These are phyloP conservation scores for Calameuta pallipes DNA, from an alignment of 2,888 invertebrate species.

Conservation along the genomic window DNA sequence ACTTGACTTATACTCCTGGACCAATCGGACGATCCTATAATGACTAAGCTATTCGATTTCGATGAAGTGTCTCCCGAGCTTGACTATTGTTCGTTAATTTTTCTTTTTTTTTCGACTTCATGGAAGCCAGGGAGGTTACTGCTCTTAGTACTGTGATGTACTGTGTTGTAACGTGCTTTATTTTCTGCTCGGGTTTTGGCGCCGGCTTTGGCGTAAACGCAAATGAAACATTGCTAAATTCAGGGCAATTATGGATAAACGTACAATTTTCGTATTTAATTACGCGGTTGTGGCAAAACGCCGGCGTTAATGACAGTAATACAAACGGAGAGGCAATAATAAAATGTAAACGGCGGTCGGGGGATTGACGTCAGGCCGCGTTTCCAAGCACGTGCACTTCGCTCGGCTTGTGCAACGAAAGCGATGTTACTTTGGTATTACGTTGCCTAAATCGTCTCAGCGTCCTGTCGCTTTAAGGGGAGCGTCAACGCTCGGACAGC, in stretches of 20 bases:
- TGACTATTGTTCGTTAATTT: background rate
- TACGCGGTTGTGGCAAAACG: constrained; percentile 44
- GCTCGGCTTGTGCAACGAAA: constrained; percentile 28
- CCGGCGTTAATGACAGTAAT: constrained; percentile 57
- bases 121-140: background rate
- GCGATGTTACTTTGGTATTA: constrained; percentile 26
- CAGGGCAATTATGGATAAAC: constrained; percentile 52
- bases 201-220: constrained; percentile 27
- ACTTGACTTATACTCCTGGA: background rate
- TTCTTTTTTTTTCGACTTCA: background rate
- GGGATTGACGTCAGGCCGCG: constrained; percentile 33
- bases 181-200: background rate
- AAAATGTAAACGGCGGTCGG: constrained; percentile 46
- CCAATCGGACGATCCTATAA: background rate
- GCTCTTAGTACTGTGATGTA: background rate
- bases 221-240: constrained; percentile 62
- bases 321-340: constrained; percentile 51
- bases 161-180: background rate
- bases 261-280: constrained; percentile 60
- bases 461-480: background rate
- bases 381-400: constrained; percentile 26
- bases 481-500: background rate
- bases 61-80: background rate
- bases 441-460: constrained; percentile 16
- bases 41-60: background rate